These are phyloP conservation scores for Cichladusa arquata DNA, from an alignment of 2,113 vertebrate genomes.

Conservation along the genomic window DNA sequence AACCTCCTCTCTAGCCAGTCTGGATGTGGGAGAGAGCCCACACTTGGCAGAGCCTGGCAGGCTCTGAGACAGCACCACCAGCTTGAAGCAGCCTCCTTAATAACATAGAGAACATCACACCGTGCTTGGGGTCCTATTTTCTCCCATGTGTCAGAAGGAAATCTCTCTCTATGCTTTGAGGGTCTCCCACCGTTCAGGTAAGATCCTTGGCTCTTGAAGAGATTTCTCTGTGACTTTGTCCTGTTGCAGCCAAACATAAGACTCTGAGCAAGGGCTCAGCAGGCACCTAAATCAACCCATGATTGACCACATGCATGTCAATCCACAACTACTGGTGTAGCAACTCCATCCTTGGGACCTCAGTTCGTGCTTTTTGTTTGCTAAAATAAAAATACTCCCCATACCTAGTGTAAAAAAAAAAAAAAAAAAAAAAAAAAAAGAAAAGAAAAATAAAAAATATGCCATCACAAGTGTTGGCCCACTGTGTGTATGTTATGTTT, in stretches of 20 bases:
- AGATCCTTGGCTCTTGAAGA: background rate
- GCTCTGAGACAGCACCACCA: background rate
- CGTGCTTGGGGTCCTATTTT: accelerated
- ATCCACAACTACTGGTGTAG: background rate
- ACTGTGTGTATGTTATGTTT: background rate
- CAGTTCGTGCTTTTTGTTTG: background rate
- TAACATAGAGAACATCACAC: background rate
- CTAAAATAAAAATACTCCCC: background rate
- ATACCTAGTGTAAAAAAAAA: background rate
- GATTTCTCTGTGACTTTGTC: background rate
- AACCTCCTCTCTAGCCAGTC: background rate
- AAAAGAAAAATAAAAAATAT: too few relatives aligned
- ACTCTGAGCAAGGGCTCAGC: background rate
- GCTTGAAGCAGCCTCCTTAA: background rate
- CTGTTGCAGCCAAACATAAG: background rate
- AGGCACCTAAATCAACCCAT: background rate
- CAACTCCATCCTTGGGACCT: background rate
- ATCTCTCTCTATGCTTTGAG: background rate
- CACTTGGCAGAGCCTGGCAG: background rate
- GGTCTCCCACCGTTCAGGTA: background rate
- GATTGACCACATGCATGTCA: background rate
- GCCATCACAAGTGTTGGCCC: background rate
- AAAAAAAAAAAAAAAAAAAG: background rate
- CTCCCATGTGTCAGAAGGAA: background rate
- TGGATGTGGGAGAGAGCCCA: background rate